A percentile compares a stretch with the other conserved stretches of the same genome.
These are phyloP conservation scores for Lysiphlebus fabarum DNA, from an alignment of 1,140 invertebrate genomes.

Conservation along the genomic window DNA sequence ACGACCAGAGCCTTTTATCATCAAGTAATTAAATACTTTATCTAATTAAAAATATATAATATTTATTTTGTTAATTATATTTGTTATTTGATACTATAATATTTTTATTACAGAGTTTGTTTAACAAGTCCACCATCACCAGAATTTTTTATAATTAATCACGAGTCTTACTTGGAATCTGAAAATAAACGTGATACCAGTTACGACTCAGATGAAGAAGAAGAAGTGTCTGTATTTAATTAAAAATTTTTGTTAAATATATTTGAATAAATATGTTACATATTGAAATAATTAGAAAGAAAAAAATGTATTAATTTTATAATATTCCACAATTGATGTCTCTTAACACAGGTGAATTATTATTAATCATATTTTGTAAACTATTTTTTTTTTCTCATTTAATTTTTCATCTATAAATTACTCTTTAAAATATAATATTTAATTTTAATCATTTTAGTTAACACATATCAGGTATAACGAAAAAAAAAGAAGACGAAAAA, in stretches of 20 bases:
- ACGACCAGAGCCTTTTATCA: constrained; percentile 64
- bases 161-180: constrained; percentile 56
- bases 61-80: too few species aligned
- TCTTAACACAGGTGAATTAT: too few species aligned
- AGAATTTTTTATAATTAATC: constrained; percentile 67
- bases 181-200: constrained; percentile 26
- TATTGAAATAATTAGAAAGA: too few species aligned
- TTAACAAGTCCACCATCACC: constrained; percentile 57
- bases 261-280: not conserved
- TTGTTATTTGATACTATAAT: not conserved
- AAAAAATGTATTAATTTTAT: too few species aligned
- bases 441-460: too few species aligned
- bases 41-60: constrained; percentile 11
- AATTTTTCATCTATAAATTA: too few species aligned
- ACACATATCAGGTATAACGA: too few species aligned
- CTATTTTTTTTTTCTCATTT: too few species aligned
- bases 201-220: constrained; percentile 35
- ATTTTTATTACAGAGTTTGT: constrained; percentile 34
- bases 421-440: too few species aligned
- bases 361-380: too few species aligned
- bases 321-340: too few species aligned
- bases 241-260: not conserved
- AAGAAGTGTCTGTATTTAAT: constrained; percentile 27
- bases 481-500: too few species aligned
- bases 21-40: constrained; percentile 52